Evolutionary conservation across 2,888 invertebrate genomes (phyloP), one percentile per base, ranked within the genome.

Genomic region (Phaedon cochleariae): DNA sequence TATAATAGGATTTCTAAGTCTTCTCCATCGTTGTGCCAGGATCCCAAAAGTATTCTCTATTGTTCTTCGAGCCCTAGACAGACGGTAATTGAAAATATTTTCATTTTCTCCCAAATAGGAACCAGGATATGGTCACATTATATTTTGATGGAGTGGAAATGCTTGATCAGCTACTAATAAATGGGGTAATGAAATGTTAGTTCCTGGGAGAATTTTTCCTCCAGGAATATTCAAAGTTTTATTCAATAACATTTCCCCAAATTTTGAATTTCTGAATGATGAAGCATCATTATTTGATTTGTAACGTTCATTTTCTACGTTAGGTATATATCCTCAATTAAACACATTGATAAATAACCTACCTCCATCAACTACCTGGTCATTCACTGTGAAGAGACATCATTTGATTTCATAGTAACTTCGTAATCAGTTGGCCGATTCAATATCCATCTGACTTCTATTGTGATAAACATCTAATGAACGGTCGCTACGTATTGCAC

Each of bases 211-310:
- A 49, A n/a, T 29, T 46, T 46, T 49, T 26, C 18, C 10, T 22
- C n/a, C 34, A 22, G 51, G 59, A 17, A 59, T 48, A 49, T 49
- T 34, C 2, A 59, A 18, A 48, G 59, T 49, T 15, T 34, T 34
- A 59, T 59, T 34, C 12, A 59, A 17, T 9, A 59, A 2, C n/a
- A 20, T 29, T 21, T 22, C 18, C 15, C 59, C 59, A 48, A 49
- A 46, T 29, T 12, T 59, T n/a, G 20, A 21, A 12, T 48, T 34
- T 15, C 22, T 17, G 21, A 59, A 59, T 18, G 34, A 17, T 21
- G 22, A 9, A 31, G 12, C n/a, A 49, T 55, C 63, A 57, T 67
- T 58, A 15, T 49, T 48, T 29, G 59, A 48, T 77, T 67, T 72
- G 73, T 52, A n/a, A n/a, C n/a, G n/a, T n/a, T n/a, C n/a, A n/a